Evolutionary conservation across 2,797 vertebrate species (phyloP).

Genomic region (Pangasius sanitwongsei): DNA sequence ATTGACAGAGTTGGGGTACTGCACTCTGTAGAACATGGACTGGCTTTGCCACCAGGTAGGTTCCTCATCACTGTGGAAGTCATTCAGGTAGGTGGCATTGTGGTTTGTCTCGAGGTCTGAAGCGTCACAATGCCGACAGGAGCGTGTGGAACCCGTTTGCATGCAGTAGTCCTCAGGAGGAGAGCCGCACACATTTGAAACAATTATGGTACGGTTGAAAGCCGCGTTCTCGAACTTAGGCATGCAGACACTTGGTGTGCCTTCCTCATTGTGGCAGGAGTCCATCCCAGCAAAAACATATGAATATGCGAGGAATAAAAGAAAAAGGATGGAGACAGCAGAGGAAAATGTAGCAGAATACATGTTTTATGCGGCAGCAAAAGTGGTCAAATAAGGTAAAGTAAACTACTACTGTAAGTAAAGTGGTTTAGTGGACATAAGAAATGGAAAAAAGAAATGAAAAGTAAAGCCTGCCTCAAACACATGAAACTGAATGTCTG

Average conservation of each 20-base stretch:
- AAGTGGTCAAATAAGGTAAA: not conserved
- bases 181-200: slow-evolving; percentile 83
- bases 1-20: slow-evolving; percentile 88
- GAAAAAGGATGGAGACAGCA: slow-evolving; percentile 52
- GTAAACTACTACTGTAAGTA: not conserved
- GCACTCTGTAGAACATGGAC: slow-evolving; percentile 90
- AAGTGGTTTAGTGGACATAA: not conserved
- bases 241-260: slow-evolving; percentile 80
- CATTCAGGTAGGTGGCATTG: slow-evolving; percentile 84
- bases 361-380: slow-evolving; percentile 35
- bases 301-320: slow-evolving; percentile 50
- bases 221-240: slow-evolving; percentile 89
- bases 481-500: not conserved
- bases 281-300: slow-evolving; percentile 71
- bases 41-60: slow-evolving; percentile 97
- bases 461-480: not conserved
- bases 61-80: slow-evolving; percentile 90
- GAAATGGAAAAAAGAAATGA: not conserved
- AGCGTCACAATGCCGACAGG: slow-evolving; percentile 82
- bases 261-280: slow-evolving; percentile 77
- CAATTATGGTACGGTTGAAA: slow-evolving; percentile 75
- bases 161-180: slow-evolving; percentile 90
- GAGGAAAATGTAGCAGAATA: slow-evolving; percentile 52
- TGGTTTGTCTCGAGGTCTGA: slow-evolving; percentile 73
- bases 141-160: slow-evolving; percentile 82